Evolutionary conservation across 2,888 invertebrate genomes (phyloP).

Genomic region (Epinotia bilunana): DNA sequence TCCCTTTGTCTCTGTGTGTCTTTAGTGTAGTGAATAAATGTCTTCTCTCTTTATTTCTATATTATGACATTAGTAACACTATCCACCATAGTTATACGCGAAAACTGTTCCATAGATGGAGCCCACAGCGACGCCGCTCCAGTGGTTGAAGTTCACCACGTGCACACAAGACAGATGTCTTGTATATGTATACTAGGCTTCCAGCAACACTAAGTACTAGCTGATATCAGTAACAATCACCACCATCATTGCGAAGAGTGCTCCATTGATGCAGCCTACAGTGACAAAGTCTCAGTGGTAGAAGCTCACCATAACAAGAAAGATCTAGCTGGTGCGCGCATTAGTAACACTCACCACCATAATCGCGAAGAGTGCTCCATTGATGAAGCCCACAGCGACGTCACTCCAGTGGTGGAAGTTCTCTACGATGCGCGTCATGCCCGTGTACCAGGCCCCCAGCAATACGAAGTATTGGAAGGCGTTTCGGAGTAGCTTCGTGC

Average conservation of each 20-base stretch:
- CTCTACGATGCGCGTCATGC: conserved; percentile 91
- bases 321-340: no score
- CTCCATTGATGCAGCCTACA: no score
- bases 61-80: conserved; percentile 46
- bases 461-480: conserved; percentile 88
- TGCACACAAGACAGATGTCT: conserved; percentile 59
- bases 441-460: conserved; percentile 88
- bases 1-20: no score
- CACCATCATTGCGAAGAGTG: no score
- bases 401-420: conserved; percentile 97
- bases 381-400: conserved; percentile 88
- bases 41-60: no score
- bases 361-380: conserved; percentile 84
- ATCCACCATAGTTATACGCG: conserved; percentile 79
- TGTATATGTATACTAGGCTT: conserved; percentile 90
- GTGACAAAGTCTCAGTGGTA: no score
- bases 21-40: no score
- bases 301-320: no score
- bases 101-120: conserved; percentile 71
- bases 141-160: conserved; percentile 95
- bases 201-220: conserved; percentile 82
- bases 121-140: conserved; percentile 92
- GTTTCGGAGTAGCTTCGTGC: conserved; percentile 89
- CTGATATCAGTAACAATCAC: no score
- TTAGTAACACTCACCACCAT: conserved; percentile 74